A percentile compares a stretch with the other conserved stretches of the same genome.
Conservation (phyloP, 2,113 vertebrate genomes). For the Sebastes schlegelii region DNA sequence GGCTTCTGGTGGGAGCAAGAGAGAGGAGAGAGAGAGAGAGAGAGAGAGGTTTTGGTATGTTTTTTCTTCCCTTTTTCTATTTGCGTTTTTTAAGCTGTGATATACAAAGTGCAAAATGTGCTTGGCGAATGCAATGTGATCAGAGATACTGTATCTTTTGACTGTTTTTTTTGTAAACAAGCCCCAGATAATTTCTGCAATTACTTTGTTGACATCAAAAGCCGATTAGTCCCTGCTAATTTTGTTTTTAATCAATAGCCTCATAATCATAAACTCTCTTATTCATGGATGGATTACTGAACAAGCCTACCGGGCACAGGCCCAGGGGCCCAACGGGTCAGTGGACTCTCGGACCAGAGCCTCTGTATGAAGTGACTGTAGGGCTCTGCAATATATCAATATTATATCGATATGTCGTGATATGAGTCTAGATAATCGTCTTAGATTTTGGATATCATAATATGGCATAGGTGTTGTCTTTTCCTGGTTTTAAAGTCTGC, state of each 20-base stretch:
- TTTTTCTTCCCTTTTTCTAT: conserved; percentile 4
- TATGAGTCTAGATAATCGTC: too few species aligned
- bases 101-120: conserved; percentile 43
- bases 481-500: too few species aligned
- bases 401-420: too few species aligned
- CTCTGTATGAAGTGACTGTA: background rate
- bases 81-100: conserved; percentile 25
- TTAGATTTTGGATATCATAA: too few species aligned
- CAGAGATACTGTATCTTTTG: conserved; percentile 26
- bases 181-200: conserved; percentile 33
- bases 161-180: conserved; percentile 32
- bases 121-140: background rate
- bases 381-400: too few species aligned
- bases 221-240: conserved; percentile 37
- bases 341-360: background rate
- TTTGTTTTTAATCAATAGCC: conserved; percentile 30
- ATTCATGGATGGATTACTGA: conserved; percentile 14
- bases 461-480: too few species aligned
- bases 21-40: conserved; percentile 29
- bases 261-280: conserved; percentile 1
- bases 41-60: conserved; percentile 41
- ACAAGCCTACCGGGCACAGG: background rate
- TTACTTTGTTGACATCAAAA: conserved; percentile 45
- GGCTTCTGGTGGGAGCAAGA: conserved; percentile 65
- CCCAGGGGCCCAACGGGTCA: background rate